Percentiles rank a stretch among this genome's conserved stretches.
Evolutionary conservation across 2,888 invertebrate species (phyloP).

Genomic region (Uropetala carovei): DNA sequence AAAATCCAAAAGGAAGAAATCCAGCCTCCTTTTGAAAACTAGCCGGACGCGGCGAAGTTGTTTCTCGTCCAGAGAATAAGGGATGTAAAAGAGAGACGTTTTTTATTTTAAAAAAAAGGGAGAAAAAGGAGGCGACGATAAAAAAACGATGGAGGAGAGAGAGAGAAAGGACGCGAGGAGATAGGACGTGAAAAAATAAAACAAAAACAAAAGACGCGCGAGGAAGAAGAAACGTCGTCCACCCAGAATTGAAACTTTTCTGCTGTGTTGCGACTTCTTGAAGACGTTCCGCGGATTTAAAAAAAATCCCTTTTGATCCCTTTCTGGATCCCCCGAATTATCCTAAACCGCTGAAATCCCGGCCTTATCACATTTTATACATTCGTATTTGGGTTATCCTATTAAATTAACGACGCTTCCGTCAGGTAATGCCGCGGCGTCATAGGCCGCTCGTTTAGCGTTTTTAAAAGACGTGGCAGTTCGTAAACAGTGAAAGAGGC

Average conservation of each 20-base stretch:
- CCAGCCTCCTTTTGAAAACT: not conserved
- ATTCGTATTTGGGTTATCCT: too few relatives aligned
- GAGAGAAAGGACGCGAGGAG: not conserved
- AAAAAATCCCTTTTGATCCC: not conserved
- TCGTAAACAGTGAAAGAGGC: slow-evolving; percentile 44
- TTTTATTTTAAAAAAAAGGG: too few relatives aligned
- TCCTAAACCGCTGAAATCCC: not conserved
- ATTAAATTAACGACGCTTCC: not conserved
- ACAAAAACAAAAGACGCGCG: not conserved
- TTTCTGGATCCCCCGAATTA: not conserved
- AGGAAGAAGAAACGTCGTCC: not conserved
- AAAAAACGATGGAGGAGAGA: not conserved
- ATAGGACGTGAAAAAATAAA: not conserved
- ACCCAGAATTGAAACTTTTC: not conserved
- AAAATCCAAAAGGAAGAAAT: not conserved
- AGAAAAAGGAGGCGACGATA: not conserved
- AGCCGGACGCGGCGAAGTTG: not conserved
- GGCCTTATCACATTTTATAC: too few relatives aligned
- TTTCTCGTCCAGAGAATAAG: not conserved
- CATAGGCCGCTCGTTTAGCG: not conserved
- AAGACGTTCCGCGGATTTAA: not conserved
- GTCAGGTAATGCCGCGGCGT: not conserved
- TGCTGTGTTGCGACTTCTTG: not conserved
- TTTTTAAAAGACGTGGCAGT: slow-evolving; percentile 53
- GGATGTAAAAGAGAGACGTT: not conserved